A percentile compares a stretch with the other conserved stretches of the same genome.
These are phyloP conservation scores for Glaucopsyche alexis DNA, from an alignment of 2,888 invertebrate species.

Conservation along the genomic window DNA sequence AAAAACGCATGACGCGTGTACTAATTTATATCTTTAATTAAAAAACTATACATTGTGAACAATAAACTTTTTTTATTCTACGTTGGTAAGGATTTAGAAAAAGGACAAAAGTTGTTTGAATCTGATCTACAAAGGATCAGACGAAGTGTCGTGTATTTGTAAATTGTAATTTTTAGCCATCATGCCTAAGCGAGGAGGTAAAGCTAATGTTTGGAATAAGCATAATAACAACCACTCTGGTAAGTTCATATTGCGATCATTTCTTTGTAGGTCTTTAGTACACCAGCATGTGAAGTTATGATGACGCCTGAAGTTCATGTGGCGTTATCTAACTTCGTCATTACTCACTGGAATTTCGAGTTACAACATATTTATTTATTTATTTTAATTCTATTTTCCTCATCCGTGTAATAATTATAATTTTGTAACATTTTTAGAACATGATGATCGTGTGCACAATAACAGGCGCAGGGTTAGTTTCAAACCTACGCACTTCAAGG, in stretches of 20 bases:
- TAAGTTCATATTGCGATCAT: conserved; percentile 43
- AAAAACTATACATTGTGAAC: neutral
- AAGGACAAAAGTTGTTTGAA: neutral
- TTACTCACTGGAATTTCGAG: neutral
- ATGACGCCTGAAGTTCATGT: neutral
- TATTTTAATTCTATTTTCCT: neutral
- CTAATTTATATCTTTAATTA: neutral
- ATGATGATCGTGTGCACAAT: conserved; percentile 71
- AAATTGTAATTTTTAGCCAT: conserved; percentile 5
- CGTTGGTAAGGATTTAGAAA: neutral
- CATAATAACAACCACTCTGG: conserved; percentile 63
- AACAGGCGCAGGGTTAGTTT: conserved; percentile 77
- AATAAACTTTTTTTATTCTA: neutral
- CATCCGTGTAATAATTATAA: neutral
- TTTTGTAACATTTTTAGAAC: conserved; percentile 55
- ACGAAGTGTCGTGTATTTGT: conserved; percentile 5
- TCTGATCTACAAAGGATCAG: neutral
- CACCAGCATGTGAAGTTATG: neutral
- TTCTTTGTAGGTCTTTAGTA: neutral
- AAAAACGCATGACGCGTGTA: neutral
- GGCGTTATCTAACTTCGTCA: neutral
- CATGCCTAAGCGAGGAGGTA: conserved; percentile 74
- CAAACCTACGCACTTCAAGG: conserved; percentile 71
- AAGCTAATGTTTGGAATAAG: conserved; percentile 62
- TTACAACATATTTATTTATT: neutral